Conservation (phyloP, 2,797 vertebrate species). For the Chelon labrosus region DNA sequence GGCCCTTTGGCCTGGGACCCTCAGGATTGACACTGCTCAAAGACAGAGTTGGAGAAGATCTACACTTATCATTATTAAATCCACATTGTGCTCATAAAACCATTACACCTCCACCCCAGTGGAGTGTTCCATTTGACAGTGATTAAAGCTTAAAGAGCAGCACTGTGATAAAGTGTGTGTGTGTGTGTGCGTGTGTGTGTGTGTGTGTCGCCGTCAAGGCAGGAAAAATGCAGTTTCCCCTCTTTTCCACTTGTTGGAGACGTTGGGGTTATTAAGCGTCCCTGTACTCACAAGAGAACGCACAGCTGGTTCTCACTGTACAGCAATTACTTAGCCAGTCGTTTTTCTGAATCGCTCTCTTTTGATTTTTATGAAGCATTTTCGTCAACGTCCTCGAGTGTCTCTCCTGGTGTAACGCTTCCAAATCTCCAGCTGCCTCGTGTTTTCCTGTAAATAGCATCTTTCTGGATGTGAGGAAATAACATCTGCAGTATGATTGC, state of each 20-base stretch:
- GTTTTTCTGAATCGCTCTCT: neutral
- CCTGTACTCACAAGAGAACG: neutral
- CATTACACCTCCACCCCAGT: slow-evolving; percentile 21
- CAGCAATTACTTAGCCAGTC: slow-evolving; percentile 27
- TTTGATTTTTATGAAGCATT: slow-evolving; percentile 8
- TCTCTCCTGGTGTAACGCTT: slow-evolving; percentile 16
- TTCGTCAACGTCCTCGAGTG: neutral
- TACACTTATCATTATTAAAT: neutral
- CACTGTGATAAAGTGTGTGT: slow-evolving; percentile 9
- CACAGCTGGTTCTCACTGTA: slow-evolving; percentile 11
- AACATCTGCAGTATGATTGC: slow-evolving; percentile 29
- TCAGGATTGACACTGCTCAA: neutral
- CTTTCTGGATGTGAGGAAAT: slow-evolving; percentile 36
- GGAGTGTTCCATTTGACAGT: slow-evolving; percentile 22
- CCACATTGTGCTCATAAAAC: slow-evolving; percentile 3
- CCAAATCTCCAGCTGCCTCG: slow-evolving; percentile 15
- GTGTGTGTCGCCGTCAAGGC: neutral
- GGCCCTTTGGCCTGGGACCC: too few species aligned
- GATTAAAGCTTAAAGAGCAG: slow-evolving; percentile 34
- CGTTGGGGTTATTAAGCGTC: neutral
- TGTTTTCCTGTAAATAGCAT: slow-evolving; percentile 14
- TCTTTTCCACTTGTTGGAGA: neutral
- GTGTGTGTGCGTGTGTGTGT: neutral
- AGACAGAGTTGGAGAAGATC: neutral
- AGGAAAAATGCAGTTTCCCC: slow-evolving; percentile 5